Conservation (phyloP, 2,888 invertebrate genomes). For the Melinaea menophilus region DNA sequence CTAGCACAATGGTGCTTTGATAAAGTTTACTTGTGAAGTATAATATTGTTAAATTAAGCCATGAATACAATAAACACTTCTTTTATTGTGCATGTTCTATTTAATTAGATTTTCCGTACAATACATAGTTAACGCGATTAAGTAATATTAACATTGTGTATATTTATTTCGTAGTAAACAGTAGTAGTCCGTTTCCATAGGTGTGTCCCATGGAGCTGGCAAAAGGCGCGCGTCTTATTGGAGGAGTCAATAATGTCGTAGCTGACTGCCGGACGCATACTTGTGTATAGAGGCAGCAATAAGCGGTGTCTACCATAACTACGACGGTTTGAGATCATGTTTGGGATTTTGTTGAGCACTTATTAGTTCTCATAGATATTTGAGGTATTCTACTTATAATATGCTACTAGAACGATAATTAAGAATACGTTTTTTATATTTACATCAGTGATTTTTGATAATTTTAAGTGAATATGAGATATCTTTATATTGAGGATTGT, state of each 20-base stretch:
- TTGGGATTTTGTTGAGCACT: conserved; percentile 27
- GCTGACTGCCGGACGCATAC: conserved; percentile 51
- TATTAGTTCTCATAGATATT: conserved; percentile 15
- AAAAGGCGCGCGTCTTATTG: conserved; percentile 74
- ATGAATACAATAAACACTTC: no score
- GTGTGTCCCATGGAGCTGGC: conserved; percentile 36
- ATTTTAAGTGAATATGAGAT: no score
- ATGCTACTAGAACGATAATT: no score
- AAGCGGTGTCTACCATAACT: conserved; percentile 67
- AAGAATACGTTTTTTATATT: no score
- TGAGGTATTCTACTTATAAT: neutral
- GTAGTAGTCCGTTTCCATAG: conserved; percentile 41
- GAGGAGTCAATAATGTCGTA: conserved; percentile 74
- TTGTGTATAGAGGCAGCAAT: conserved; percentile 54
- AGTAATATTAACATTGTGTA: neutral
- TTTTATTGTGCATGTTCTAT: no score
- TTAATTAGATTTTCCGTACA: no score
- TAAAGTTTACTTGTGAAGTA: no score
- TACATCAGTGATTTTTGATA: no score
- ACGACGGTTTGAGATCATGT: conserved; percentile 30
- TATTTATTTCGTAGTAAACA: neutral
- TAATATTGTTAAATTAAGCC: no score
- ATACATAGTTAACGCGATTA: neutral
- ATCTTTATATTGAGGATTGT: no score
- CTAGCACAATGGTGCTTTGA: no score